These are phyloP conservation scores for Suricata suricatta DNA, from an alignment of 2,113 vertebrate species.

Conservation along the genomic window DNA sequence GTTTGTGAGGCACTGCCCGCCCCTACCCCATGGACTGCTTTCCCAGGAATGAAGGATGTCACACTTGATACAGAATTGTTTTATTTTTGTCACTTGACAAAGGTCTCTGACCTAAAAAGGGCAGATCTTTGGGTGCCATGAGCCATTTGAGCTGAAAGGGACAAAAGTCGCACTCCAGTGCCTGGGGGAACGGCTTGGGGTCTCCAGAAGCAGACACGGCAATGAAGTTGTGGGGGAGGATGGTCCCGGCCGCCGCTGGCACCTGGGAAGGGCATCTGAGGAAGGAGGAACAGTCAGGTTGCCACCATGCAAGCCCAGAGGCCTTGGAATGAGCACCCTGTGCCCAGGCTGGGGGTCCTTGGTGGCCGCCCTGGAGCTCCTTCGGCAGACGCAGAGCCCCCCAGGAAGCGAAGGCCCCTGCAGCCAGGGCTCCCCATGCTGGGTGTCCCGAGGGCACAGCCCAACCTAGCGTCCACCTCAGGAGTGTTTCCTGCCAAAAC, in stretches of 20 bases:
- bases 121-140: neutral
- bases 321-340: neutral
- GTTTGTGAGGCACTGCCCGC: neutral
- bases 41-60: neutral
- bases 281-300: no score
- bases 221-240: neutral
- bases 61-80: neutral
- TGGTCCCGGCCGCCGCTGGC: fast-evolving
- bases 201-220: neutral
- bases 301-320: neutral
- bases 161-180: neutral
- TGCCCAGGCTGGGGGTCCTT: neutral
- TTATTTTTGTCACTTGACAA: neutral
- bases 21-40: neutral
- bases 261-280: neutral
- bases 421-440: neutral
- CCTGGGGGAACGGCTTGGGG: fast-evolving
- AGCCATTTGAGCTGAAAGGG: neutral
- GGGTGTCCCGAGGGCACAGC: no score
- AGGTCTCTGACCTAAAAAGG: neutral
- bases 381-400: neutral
- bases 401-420: neutral
- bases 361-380: neutral
- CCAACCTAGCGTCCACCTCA: neutral
- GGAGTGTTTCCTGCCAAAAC: neutral